These are phyloP conservation scores for Trachemys scripta DNA, from an alignment of 2,113 vertebrate species.

Conservation along the genomic window DNA sequence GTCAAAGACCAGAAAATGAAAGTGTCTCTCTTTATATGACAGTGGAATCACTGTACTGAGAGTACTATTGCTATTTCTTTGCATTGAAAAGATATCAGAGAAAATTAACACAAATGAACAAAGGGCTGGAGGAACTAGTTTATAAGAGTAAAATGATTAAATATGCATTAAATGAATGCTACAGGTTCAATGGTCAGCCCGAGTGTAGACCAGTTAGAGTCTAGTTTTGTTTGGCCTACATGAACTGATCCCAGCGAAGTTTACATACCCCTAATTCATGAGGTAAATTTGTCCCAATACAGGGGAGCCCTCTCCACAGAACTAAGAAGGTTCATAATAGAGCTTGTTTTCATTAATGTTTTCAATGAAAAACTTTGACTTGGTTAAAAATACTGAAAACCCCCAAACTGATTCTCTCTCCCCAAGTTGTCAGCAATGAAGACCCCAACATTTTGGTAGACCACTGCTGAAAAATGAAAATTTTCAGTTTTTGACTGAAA, in stretches of 20 bases:
- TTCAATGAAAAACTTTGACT: no score
- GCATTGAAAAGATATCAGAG: background rate
- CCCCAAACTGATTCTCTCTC: background rate
- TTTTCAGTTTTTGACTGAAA: background rate
- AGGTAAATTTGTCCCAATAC: background rate
- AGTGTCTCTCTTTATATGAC: slow-evolving; percentile 48
- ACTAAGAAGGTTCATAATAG: slow-evolving; percentile 20
- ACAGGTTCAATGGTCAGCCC: rapidly evolving
- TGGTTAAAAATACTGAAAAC: background rate
- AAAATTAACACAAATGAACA: slow-evolving; percentile 44
- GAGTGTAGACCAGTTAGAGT: background rate
- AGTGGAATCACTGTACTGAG: slow-evolving; percentile 42
- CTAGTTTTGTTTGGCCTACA: background rate
- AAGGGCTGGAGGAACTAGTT: background rate
- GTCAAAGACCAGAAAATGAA: slow-evolving; percentile 52
- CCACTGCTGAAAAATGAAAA: background rate
- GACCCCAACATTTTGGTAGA: background rate
- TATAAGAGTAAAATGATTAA: slow-evolving; percentile 2
- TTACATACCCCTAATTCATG: background rate
- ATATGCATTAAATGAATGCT: background rate
- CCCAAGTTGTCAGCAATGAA: background rate
- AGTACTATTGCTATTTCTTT: background rate
- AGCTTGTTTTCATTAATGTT: background rate
- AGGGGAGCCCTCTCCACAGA: slow-evolving; percentile 1
- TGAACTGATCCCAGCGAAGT: background rate